Percentiles rank a stretch among this genome's conserved stretches.
Conservation (phyloP, 2,797 vertebrate genomes). For the Lates japonicus region DNA sequence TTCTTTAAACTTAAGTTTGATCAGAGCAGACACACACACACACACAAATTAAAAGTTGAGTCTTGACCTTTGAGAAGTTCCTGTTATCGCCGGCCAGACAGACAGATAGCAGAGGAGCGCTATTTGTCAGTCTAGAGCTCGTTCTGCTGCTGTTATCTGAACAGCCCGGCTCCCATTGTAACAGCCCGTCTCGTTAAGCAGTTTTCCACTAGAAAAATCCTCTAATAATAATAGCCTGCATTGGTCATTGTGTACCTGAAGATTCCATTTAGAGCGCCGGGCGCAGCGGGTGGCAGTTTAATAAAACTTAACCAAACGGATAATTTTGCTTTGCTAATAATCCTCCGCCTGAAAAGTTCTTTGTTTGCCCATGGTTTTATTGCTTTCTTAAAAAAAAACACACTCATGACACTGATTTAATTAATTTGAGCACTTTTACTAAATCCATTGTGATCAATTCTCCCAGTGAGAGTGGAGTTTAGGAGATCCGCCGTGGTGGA, state of each 20-base stretch:
- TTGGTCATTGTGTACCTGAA: constrained; percentile 75
- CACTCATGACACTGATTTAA: constrained; percentile 67
- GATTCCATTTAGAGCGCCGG: constrained; percentile 61
- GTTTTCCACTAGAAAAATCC: constrained; percentile 79
- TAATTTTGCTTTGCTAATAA: constrained; percentile 65
- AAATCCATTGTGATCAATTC: constrained; percentile 59
- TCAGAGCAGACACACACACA: constrained; percentile 4
- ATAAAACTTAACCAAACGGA: constrained; percentile 70
- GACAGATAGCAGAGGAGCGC: constrained; percentile 55
- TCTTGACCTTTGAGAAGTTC: constrained; percentile 61
- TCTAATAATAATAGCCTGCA: constrained; percentile 66
- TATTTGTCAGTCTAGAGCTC: constrained; percentile 40
- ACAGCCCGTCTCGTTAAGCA: constrained; percentile 69
- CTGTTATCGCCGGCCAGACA: constrained; percentile 62
- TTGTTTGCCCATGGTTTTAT: constrained; percentile 71
- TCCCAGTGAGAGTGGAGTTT: constrained; percentile 11
- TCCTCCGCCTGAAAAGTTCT: constrained; percentile 65
- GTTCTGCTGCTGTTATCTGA: constrained; percentile 64
- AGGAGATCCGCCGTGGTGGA: constrained; percentile 28
- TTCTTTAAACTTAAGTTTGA: constrained; percentile 4
- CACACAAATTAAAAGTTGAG: constrained; percentile 56
- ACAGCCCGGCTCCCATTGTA: constrained; percentile 66
- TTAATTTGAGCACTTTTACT: constrained; percentile 65
- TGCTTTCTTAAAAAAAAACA: constrained; percentile 45
- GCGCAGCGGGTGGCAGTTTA: constrained; percentile 32